Evolutionary conservation across 2,888 invertebrate genomes (phyloP), one percentile per base, ranked within the genome.

Genomic region (Bombylius discolor): DNA sequence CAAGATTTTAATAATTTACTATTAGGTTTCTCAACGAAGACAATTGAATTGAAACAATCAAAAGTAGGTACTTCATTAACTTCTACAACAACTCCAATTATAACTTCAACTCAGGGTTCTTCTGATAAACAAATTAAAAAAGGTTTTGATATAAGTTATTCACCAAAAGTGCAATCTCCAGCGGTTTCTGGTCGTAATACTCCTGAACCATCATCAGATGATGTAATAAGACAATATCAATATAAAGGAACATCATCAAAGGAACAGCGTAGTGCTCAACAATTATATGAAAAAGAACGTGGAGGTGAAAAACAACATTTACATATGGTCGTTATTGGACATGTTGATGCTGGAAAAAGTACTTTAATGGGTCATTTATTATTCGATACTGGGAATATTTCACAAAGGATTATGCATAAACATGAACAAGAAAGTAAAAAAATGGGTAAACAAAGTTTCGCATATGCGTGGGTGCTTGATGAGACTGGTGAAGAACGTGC

Each of bases 401-500:
- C 87, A 60, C 87, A 93, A 71, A 85, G 86, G 64, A 81, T 84
- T 1, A 86, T 97, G 81, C 97, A 98, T 73, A 97, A 97, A 71
- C 95, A 94, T 78, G 97, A 97, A 70, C 93, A 94, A 69, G 98
- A 99, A 67, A 93, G 95, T 65, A 89, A 91, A 70, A 97, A 98
- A 74, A 78, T 94, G 62, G 99, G 99, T 5, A 99, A 99, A 74
- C 92, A 95, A 67, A 96, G 96, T 60, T 98, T 98, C 66, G 89
- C 94, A 78, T 99, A 90, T 75, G 99, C 99, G 5, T 99, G 99
- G 99, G 95, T 99, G 4, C 77, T 99, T 53, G 99, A 99, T 74
- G 98, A 99, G 76, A 98, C 97, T 58, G 94, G 94, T 2, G 99
- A 99, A 71, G 99, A 99, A 75, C 82, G 96, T 64, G 83, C 85